Percentiles rank a stretch among this genome's conserved stretches.
Conservation (phyloP, 2,797 vertebrate genomes). For the Phoxinus dragarum region DNA sequence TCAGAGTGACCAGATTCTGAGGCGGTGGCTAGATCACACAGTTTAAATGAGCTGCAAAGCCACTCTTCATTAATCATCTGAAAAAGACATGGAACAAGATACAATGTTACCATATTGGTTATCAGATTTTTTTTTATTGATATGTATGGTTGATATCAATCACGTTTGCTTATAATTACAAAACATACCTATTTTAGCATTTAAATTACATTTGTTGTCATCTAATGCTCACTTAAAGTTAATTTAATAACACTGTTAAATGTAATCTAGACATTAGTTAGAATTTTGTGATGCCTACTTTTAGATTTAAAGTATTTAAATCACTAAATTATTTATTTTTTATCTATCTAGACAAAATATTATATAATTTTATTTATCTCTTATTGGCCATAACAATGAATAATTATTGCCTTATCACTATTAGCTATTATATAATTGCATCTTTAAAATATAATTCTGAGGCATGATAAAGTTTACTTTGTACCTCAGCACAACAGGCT, state of each 20-base stretch:
- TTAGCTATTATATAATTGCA: background rate
- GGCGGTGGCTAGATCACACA: conserved; percentile 67
- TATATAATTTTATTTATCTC: background rate
- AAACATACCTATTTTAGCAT: background rate
- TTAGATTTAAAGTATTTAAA: background rate
- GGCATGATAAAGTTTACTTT: background rate
- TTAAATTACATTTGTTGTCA: background rate
- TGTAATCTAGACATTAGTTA: background rate
- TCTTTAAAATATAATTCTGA: background rate
- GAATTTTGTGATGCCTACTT: background rate
- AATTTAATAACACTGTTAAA: background rate
- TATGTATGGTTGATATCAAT: background rate
- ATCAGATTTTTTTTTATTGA: background rate
- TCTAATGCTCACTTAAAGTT: background rate
- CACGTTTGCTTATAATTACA: background rate
- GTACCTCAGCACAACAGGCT: background rate
- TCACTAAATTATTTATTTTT: background rate
- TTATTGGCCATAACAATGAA: background rate
- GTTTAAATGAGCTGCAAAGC: conserved; percentile 66
- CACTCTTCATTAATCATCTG: conserved; percentile 72
- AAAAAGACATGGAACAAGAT: conserved; percentile 43
- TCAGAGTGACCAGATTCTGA: conserved; percentile 49
- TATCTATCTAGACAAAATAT: background rate
- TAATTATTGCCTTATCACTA: background rate
- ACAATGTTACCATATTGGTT: too few species aligned